These are phyloP conservation scores for Hydropotes inermis DNA, from an alignment of 2,113 vertebrate species.

Conservation along the genomic window DNA sequence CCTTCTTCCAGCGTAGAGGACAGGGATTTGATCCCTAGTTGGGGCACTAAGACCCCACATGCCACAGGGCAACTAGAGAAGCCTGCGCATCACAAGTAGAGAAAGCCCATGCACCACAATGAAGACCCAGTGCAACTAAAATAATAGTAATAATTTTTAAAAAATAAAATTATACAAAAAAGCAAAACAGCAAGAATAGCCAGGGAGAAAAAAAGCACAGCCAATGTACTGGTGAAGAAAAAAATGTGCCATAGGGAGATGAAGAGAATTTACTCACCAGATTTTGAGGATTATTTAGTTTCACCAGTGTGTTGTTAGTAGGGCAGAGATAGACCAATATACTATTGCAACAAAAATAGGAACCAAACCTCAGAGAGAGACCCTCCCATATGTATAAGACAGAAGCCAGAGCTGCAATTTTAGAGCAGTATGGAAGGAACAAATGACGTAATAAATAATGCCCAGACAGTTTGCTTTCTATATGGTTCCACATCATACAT, in stretches of 20 bases:
- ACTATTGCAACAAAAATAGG: neutral
- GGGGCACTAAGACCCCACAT: neutral
- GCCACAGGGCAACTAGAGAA: neutral
- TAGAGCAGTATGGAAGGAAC: neutral
- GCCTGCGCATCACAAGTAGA: neutral
- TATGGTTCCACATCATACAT: neutral
- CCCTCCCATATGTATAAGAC: neutral
- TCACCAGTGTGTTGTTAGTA: neutral
- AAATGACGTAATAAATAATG: neutral
- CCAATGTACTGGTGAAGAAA: neutral
- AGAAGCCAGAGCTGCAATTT: neutral
- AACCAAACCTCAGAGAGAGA: neutral
- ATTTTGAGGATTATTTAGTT: neutral
- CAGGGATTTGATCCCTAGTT: neutral
- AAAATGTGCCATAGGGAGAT: neutral
- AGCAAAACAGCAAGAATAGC: neutral
- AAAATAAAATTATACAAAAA: neutral
- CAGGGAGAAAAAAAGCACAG: neutral
- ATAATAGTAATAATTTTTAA: neutral
- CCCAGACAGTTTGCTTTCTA: neutral
- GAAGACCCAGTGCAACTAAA: neutral
- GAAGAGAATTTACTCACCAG: neutral
- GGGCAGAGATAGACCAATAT: neutral
- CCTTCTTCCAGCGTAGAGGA: rapidly evolving
- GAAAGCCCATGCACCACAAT: neutral